Conservation (phyloP, 2,113 vertebrate genomes). For the Cheirogaleus medius region DNA sequence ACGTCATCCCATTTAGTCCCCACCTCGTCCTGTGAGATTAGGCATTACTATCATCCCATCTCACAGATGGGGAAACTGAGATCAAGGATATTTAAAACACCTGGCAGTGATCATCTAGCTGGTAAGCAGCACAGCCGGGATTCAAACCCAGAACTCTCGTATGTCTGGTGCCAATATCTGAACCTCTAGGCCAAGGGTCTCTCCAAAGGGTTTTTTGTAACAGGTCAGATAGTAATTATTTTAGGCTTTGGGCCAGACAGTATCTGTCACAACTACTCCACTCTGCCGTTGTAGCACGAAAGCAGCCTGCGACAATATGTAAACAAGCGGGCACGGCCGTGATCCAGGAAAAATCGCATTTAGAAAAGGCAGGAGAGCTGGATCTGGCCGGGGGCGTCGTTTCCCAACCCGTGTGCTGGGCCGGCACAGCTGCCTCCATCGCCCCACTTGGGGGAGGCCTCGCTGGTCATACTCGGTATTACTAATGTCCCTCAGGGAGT, state of each 20-base stretch:
- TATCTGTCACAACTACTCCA: neutral
- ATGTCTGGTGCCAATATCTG: accelerated
- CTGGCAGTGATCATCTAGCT: neutral
- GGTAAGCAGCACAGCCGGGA: neutral
- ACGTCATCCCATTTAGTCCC: neutral
- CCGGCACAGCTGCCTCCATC: no score
- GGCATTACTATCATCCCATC: neutral
- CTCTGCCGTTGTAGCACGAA: neutral
- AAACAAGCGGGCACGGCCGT: accelerated
- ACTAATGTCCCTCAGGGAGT: accelerated
- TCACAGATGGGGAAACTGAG: neutral
- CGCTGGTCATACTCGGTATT: neutral
- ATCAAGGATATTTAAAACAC: neutral
- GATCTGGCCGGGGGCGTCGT: neutral
- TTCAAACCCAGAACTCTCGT: neutral
- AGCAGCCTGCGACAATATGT: neutral
- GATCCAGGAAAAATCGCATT: neutral
- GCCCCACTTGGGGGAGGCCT: neutral
- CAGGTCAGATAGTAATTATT: accelerated
- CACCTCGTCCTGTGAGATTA: accelerated
- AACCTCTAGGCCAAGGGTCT: neutral
- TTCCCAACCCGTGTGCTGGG: neutral
- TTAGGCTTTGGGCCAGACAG: neutral
- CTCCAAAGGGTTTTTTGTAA: neutral
- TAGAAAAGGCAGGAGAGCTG: neutral